phyloP scores from a whole-genome alignment of 2,113 vertebrate genomes.

The Actenoides lindsayi region DNA sequence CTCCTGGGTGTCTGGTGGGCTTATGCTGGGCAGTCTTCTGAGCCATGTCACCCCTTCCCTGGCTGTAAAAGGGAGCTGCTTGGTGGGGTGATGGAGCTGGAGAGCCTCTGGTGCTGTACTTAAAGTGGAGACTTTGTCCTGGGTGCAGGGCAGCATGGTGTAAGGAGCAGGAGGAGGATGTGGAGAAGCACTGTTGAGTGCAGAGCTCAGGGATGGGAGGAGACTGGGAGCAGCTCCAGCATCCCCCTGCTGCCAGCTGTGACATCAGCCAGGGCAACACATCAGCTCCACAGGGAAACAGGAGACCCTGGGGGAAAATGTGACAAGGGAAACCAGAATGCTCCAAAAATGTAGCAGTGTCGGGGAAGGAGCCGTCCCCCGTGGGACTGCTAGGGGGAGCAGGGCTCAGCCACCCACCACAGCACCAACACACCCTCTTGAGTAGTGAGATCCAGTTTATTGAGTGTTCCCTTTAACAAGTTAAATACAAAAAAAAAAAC shows the following conservation, averaged over 20 bases:
- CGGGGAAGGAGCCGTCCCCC: background rate
- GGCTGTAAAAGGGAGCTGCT: background rate
- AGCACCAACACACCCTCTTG: background rate
- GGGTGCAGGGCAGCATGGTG: accelerated
- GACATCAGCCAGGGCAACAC: background rate
- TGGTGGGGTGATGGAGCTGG: background rate
- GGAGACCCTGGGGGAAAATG: background rate
- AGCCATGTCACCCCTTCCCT: background rate
- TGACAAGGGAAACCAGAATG: background rate
- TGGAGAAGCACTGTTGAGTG: background rate
- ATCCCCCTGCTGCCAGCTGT: accelerated
- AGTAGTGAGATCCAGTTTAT: constrained; percentile 15
- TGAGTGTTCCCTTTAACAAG: background rate
- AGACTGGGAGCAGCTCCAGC: background rate
- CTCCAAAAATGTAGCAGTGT: accelerated
- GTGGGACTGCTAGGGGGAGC: background rate
- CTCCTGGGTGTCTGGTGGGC: background rate
- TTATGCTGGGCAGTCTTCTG: background rate
- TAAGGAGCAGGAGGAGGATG: background rate
- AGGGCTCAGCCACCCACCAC: accelerated
- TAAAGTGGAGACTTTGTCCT: constrained; percentile 42
- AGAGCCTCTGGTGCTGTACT: background rate
- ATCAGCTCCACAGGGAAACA: background rate
- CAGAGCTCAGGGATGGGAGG: background rate
- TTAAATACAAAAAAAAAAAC: background rate